Conservation (phyloP, 2,888 invertebrate genomes). For the Drosophila putrida region DNA sequence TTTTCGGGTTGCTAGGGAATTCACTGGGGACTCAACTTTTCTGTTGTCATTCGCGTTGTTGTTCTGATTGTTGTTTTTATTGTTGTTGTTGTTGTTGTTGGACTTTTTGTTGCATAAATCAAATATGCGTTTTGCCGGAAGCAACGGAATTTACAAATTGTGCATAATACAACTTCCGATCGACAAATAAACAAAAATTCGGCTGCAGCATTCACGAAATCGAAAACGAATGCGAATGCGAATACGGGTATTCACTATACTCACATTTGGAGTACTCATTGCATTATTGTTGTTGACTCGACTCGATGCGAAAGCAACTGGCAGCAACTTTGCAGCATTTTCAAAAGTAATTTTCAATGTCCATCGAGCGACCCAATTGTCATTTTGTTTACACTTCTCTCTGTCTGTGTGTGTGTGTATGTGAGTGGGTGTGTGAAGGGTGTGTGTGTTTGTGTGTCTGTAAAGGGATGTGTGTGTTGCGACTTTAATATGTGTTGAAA, state of each 20-base stretch:
- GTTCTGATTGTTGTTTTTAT: background rate
- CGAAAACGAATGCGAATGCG: background rate
- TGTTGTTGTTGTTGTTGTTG: background rate
- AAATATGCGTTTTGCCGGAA: constrained; percentile 62
- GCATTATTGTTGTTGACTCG: constrained; percentile 22
- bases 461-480: constrained; percentile 28
- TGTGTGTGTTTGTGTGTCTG: constrained; percentile 15
- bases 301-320: background rate
- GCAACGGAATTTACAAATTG: constrained; percentile 63
- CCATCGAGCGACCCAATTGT: constrained; percentile 43
- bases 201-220: background rate
- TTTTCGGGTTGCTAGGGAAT: background rate
- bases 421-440: constrained; percentile 7
- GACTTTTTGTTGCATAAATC: constrained; percentile 49
- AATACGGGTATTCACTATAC: constrained; percentile 4
- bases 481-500: constrained; percentile 66
- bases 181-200: constrained; percentile 38
- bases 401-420: constrained; percentile 2
- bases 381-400: constrained; percentile 48
- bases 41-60: background rate
- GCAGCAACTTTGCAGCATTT: constrained; percentile 29
- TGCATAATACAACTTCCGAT: constrained; percentile 70
- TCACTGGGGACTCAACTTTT: too few relatives aligned
- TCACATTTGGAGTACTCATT: background rate
- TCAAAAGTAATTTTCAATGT: constrained; percentile 60